A percentile compares a stretch with the other conserved stretches of the same genome.
These are phyloP conservation scores for Sapajus apella DNA, from an alignment of 2,113 vertebrate genomes.

Conservation along the genomic window DNA sequence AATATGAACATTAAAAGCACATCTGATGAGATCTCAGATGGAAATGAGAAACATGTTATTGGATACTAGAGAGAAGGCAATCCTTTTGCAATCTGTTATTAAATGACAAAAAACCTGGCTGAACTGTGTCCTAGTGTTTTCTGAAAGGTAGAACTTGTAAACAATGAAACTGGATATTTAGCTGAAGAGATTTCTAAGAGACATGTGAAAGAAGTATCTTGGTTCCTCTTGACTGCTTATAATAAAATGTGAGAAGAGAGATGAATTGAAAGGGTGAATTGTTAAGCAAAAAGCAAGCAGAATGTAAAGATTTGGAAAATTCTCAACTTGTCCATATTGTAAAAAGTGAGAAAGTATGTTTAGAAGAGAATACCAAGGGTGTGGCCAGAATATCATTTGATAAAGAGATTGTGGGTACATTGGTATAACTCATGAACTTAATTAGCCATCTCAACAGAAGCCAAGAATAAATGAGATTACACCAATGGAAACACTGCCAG, in stretches of 20 bases:
- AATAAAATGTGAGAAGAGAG: neutral
- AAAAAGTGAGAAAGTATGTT: neutral
- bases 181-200: constrained; percentile 8
- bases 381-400: neutral
- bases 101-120: neutral
- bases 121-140: neutral
- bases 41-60: neutral
- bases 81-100: neutral
- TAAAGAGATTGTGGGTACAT: constrained; percentile 5
- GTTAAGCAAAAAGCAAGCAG: neutral
- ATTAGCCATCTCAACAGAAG: neutral
- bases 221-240: neutral
- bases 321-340: neutral
- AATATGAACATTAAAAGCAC: neutral
- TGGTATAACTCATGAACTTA: neutral
- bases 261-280: neutral
- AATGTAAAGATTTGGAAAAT: neutral
- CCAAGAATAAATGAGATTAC: neutral
- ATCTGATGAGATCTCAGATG: neutral
- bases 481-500: neutral
- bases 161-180: neutral
- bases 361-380: neutral
- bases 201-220: neutral
- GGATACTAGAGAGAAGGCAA: neutral
- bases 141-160: neutral